Evolutionary conservation across 1,140 invertebrate genomes (phyloP).

Genomic region (Drosophila insularis): DNA sequence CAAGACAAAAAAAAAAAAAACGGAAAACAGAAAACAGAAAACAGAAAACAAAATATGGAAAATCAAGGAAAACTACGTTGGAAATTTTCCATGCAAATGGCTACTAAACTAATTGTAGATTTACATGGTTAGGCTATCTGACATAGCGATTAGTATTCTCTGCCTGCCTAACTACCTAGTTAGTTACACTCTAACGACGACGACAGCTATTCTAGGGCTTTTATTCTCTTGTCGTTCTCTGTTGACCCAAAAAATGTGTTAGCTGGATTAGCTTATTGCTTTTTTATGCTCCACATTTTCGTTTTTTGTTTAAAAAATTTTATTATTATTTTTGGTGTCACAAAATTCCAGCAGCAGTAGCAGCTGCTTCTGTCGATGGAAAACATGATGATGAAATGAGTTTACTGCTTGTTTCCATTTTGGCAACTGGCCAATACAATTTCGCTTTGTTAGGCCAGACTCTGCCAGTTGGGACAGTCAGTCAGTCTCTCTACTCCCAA

Average conservation of each 20-base stretch:
- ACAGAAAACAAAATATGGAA: neutral
- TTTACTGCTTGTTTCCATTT: conserved; percentile 16
- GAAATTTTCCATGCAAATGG: conserved; percentile 9
- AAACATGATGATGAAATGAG: conserved; percentile 14
- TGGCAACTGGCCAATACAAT: conserved; percentile 21
- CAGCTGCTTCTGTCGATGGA: conserved; percentile 14
- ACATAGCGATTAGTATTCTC: neutral
- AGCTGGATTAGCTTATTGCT: conserved; percentile 6
- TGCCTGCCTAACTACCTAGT: neutral
- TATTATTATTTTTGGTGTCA: conserved; percentile 12
- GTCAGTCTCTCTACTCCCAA: neutral
- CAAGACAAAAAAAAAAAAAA: neutral
- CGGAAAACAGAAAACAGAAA: too few relatives aligned
- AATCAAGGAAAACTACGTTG: neutral
- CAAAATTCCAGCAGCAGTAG: conserved; percentile 3
- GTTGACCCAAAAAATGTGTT: conserved; percentile 6
- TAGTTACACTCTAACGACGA: neutral
- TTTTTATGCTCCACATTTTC: conserved; percentile 1
- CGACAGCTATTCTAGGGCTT: neutral
- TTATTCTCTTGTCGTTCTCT: neutral
- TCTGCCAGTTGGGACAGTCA: conserved; percentile 2
- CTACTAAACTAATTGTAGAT: neutral
- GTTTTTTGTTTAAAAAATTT: conserved; percentile 7
- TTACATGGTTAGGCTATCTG: conserved; percentile 2
- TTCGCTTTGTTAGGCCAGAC: neutral